Evolutionary conservation across 2,888 invertebrate genomes (phyloP).

Genomic region (Rhagonycha fulva): DNA sequence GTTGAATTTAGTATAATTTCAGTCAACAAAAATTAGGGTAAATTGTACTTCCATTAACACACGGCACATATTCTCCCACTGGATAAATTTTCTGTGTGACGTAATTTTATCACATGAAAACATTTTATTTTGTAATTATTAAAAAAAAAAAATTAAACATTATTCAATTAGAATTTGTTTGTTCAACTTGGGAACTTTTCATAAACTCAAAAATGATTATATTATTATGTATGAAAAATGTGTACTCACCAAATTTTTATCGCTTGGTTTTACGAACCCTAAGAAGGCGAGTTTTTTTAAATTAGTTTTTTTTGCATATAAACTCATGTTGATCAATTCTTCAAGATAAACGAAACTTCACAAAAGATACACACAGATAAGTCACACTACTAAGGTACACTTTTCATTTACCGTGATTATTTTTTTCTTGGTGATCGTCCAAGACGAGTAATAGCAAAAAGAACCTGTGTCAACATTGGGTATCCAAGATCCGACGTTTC

Average conservation of each 20-base stretch:
- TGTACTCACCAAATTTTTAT: slow-evolving; percentile 26
- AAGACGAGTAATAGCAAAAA: slow-evolving; percentile 52
- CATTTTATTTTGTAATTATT: too few species aligned
- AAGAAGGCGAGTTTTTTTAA: slow-evolving; percentile 75
- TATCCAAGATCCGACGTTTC: slow-evolving; percentile 50
- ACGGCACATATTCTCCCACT: too few species aligned
- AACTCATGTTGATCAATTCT: slow-evolving; percentile 39
- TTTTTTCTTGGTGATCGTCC: slow-evolving; percentile 56
- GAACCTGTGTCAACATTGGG: slow-evolving; percentile 54
- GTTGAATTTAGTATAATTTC: too few species aligned
- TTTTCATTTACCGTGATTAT: slow-evolving; percentile 26
- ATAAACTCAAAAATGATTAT: not conserved
- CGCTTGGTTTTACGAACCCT: slow-evolving; percentile 60
- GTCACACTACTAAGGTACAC: not conserved
- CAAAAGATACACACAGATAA: slow-evolving; percentile 5
- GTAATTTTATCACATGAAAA: too few species aligned
- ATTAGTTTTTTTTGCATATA: slow-evolving; percentile 56
- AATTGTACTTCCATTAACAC: too few species aligned
- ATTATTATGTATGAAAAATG: not conserved
- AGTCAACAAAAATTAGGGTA: too few species aligned
- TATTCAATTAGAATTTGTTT: not conserved
- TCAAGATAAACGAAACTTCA: not conserved
- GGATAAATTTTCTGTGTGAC: too few species aligned
- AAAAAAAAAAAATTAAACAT: too few species aligned
- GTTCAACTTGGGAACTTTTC: not conserved